Conservation (phyloP, 2,888 invertebrate species). For the Lycophotia porphyrea region DNA sequence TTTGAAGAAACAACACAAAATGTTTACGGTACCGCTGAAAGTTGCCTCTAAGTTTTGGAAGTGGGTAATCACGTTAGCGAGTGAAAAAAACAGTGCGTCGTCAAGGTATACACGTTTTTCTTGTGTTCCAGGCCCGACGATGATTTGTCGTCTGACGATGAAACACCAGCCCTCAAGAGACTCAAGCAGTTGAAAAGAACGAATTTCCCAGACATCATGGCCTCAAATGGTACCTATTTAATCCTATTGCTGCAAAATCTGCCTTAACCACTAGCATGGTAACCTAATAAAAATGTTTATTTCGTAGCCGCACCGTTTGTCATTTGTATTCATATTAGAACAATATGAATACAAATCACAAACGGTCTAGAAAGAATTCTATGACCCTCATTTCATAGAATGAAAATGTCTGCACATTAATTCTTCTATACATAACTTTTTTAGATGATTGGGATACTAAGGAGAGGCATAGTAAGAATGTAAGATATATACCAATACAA, state of each 20-base stretch:
- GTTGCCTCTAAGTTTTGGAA: constrained; percentile 85
- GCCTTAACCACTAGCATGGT: constrained; percentile 3
- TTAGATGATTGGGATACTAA: constrained; percentile 77
- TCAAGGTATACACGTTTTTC: constrained; percentile 46
- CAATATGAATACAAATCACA: too few species aligned
- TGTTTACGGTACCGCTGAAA: constrained; percentile 83
- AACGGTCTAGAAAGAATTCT: too few species aligned
- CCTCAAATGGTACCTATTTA: constrained; percentile 76
- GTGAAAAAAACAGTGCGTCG: constrained; percentile 16
- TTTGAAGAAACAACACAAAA: constrained; percentile 65
- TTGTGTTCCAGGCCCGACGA: constrained; percentile 83
- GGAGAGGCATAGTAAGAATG: constrained; percentile 75
- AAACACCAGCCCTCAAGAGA: constrained; percentile 82
- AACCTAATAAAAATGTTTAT: constrained; percentile 33
- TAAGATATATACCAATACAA: constrained; percentile 85
- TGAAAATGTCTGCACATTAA: background rate
- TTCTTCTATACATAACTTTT: constrained; percentile 38
- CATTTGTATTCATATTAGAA: constrained; percentile 2
- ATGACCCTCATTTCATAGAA: background rate
- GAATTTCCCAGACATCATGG: constrained; percentile 81
- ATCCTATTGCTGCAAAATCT: constrained; percentile 12
- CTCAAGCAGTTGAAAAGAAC: constrained; percentile 81
- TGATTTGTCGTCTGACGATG: constrained; percentile 84
- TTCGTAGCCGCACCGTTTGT: background rate
- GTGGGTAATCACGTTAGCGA: constrained; percentile 70